phyloP scores from a whole-genome alignment of 2,888 invertebrate genomes.

The Argynnis bischoffii region DNA sequence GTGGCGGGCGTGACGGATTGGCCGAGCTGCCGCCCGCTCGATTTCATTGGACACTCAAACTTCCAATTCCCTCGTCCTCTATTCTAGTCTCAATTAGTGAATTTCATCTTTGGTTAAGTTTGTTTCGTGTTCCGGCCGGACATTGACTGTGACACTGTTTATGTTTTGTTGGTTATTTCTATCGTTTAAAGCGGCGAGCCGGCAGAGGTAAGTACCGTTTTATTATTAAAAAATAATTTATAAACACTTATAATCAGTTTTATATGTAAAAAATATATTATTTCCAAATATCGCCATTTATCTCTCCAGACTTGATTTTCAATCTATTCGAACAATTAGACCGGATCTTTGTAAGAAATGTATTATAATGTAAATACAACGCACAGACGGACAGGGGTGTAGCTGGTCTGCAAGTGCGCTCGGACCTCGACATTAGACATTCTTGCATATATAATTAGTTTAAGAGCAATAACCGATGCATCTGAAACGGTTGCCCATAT shows the following conservation, averaged over 20 bases:
- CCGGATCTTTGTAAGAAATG: conserved; percentile 48
- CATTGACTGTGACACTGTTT: conserved; percentile 74
- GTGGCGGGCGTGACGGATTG: conserved; percentile 63
- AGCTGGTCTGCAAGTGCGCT: conserved; percentile 60
- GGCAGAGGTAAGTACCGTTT: conserved; percentile 57
- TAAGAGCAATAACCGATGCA: conserved; percentile 42
- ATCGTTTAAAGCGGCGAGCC: conserved; percentile 59
- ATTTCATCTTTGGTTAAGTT: conserved; percentile 54
- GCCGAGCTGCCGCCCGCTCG: conserved; percentile 55
- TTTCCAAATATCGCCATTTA: conserved; percentile 22
- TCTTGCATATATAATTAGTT: conserved; percentile 73
- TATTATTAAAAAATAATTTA: conserved; percentile 4
- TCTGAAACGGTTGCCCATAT: conserved; percentile 52
- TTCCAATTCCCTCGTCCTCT: conserved; percentile 43
- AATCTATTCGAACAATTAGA: conserved; percentile 56
- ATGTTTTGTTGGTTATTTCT: conserved; percentile 59
- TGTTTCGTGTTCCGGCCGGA: conserved; percentile 61
- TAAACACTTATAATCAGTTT: conserved; percentile 1
- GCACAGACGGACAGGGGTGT: conserved; percentile 52
- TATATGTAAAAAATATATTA: conserved; percentile 2
- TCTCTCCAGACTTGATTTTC: conserved; percentile 40
- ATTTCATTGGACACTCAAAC: conserved; percentile 45
- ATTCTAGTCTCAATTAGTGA: conserved; percentile 51
- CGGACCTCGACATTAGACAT: conserved; percentile 64
- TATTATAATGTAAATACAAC: conserved; percentile 70